Evolutionary conservation across 2,797 vertebrate genomes (phyloP), one percentile per base, ranked within the genome.

Genomic region (Tokudaia tokunoshimensis): DNA sequence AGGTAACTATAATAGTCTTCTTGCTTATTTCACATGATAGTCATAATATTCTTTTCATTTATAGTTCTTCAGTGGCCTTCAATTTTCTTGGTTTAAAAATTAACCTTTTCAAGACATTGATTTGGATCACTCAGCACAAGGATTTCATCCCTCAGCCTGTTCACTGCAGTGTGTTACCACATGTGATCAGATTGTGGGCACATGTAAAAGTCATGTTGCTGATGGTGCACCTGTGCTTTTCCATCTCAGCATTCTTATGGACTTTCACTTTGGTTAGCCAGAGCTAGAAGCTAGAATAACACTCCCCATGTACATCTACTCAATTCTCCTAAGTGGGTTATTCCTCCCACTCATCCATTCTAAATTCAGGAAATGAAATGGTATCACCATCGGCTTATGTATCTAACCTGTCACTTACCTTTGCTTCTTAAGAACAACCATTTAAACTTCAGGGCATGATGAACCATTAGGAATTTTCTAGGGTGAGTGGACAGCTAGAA

Each of bases 301-400:
- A 22, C 76, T 87, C 63, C 19, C 89, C 57, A 59, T 0, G 76
- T 79, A 80, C 63, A 84, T 82, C 79, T 65, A 65, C 44, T 93
- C 61, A 75, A 4, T 95, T 93, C 61, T 50, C 75, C 15, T 74
- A 41, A 95, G 87, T 80, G 41, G 11, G 14, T 89, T 72, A 47
- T 78, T 88, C 63, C 29, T 97, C 4, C 2, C 59, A 63, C 94
- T 81, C 55, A 91, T 44, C 90, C 78, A 90, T 57, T 97, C 96
- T 97, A 97, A 94, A 96, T 82, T 89, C 87, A 96, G 85, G 55
- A 78, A 98, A 87, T 96, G 94, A 94, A 81, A 98, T 86, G 86
- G 96, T 96, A 96, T 96, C 65, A 91, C 29, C 85, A 80, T 22
- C 96, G 96, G 94, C 97, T 98, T 98, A 98, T 98, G 97, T 97